Evolutionary conservation across 2,113 vertebrate species (phyloP).

Genomic region (Lutjanus erythropterus): DNA sequence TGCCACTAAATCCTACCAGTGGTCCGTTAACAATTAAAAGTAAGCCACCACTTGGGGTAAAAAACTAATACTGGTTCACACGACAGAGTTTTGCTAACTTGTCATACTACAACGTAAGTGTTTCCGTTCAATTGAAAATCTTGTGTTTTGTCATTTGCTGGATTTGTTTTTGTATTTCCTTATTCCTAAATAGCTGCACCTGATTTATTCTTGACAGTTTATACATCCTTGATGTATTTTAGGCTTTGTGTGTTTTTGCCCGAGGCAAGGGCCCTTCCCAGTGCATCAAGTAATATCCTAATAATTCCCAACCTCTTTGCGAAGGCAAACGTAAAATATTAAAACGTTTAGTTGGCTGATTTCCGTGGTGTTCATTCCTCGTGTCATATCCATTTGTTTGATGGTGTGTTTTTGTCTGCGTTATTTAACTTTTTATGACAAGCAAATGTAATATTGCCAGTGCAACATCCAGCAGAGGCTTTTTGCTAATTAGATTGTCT

Average conservation of each 20-base stretch:
- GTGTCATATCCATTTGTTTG: background rate
- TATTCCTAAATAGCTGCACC: background rate
- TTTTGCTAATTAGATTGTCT: conserved; percentile 39
- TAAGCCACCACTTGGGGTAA: no score
- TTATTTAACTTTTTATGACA: background rate
- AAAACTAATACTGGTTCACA: no score
- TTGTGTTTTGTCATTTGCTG: background rate
- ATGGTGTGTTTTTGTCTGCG: background rate
- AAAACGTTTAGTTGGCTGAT: conserved; percentile 7
- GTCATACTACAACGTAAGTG: background rate
- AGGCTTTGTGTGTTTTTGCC: background rate
- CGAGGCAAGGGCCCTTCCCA: no score
- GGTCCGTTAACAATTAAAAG: no score
- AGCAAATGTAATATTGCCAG: conserved; percentile 3
- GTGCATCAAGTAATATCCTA: background rate
- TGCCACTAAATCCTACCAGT: no score
- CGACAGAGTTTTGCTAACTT: background rate
- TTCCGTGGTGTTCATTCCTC: background rate
- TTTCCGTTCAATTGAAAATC: background rate
- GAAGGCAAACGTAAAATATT: background rate
- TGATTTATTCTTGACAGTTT: background rate
- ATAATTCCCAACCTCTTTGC: background rate
- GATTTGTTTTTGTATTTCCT: background rate
- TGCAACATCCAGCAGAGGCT: background rate
- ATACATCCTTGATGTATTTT: no score